Percentiles rank a stretch among this genome's conserved stretches.
Evolutionary conservation across 1,140 invertebrate species (phyloP).

Genomic region (Drosophila truncata): DNA sequence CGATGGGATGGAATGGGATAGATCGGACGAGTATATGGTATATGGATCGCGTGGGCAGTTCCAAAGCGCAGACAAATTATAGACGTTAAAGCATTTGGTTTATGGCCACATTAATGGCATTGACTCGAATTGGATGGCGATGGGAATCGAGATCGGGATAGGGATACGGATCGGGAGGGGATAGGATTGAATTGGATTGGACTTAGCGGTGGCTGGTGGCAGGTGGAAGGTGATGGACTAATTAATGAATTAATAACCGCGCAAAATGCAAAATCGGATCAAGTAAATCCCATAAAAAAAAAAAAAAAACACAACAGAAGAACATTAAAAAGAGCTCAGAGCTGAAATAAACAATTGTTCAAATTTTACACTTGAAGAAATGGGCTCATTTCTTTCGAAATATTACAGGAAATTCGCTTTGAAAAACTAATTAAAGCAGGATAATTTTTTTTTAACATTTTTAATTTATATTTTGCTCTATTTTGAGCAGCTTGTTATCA

Average conservation of each 20-base stretch:
- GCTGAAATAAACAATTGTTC: slow-evolving; percentile 62
- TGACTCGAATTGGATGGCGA: slow-evolving; percentile 29
- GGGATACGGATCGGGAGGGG: neutral
- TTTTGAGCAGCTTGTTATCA: too few species aligned
- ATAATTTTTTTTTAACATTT: too few species aligned
- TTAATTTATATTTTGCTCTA: too few species aligned
- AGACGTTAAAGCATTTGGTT: slow-evolving; percentile 50
- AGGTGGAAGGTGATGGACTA: slow-evolving; percentile 18
- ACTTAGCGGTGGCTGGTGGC: neutral
- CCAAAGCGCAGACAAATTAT: slow-evolving; percentile 52
- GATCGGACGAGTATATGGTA: slow-evolving; percentile 3
- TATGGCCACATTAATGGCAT: slow-evolving; percentile 57
- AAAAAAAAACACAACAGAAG: slow-evolving; percentile 7
- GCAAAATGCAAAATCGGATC: slow-evolving; percentile 57
- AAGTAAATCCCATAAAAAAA: slow-evolving; percentile 65
- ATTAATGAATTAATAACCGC: slow-evolving; percentile 66
- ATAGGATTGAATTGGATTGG: too few species aligned
- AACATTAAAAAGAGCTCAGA: slow-evolving; percentile 52
- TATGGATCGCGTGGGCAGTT: slow-evolving; percentile 27
- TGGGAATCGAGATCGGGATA: neutral
- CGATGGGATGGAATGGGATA: neutral
- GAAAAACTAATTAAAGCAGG: too few species aligned
- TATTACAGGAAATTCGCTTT: too few species aligned
- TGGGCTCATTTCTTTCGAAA: too few species aligned
- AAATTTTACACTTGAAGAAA: slow-evolving; percentile 29